Conservation (phyloP, 2,113 vertebrate genomes). For the Ornithorhynchus anatinus region DNA sequence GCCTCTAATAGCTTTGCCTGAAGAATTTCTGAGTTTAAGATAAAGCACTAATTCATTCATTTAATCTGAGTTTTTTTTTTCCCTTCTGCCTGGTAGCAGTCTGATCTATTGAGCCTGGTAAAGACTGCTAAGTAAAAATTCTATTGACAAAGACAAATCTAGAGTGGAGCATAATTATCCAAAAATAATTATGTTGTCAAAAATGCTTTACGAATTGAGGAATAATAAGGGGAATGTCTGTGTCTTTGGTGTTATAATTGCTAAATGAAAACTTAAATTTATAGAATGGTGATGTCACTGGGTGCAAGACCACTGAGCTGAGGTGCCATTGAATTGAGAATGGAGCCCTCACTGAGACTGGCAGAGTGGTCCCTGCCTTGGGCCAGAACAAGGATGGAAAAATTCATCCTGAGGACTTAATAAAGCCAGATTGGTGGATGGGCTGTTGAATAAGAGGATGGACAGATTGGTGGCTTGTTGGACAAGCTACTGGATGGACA, state of each 20-base stretch:
- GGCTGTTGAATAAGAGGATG: too few relatives aligned
- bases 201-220: background rate
- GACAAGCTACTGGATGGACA: too few relatives aligned
- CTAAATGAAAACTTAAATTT: conserved; percentile 30
- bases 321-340: too few relatives aligned
- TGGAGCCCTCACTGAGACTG: too few relatives aligned
- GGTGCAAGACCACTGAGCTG: too few relatives aligned
- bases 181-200: conserved; percentile 28
- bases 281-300: too few relatives aligned
- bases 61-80: conserved; percentile 33
- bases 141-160: conserved; percentile 32
- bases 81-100: conserved; percentile 11
- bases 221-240: conserved; percentile 15
- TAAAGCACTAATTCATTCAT: conserved; percentile 46
- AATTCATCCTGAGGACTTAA: too few relatives aligned
- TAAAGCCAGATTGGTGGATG: too few relatives aligned
- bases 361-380: too few relatives aligned
- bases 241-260: conserved; percentile 1
- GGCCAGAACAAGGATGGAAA: too few relatives aligned
- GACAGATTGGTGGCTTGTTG: too few relatives aligned
- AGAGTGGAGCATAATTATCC: conserved; percentile 12
- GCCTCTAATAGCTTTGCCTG: conserved; percentile 44
- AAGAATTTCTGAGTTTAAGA: conserved; percentile 36
- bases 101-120: conserved; percentile 24
- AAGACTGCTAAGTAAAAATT: conserved; percentile 34